These are phyloP conservation scores for Habroteleia sp. DNA, from an alignment of 2,888 invertebrate species.

Conservation along the genomic window DNA sequence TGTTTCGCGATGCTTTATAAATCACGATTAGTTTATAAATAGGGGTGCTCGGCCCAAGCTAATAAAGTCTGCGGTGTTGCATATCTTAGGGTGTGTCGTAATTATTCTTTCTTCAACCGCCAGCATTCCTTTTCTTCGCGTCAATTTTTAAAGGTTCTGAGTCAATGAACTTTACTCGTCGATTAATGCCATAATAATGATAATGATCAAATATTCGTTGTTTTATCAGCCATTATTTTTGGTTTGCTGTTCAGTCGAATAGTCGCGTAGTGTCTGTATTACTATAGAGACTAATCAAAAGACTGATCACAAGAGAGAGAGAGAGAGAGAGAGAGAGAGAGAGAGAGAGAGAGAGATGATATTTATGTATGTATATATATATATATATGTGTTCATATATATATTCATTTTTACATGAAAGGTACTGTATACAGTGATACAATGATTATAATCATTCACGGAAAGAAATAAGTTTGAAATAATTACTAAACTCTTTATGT, in stretches of 20 bases:
- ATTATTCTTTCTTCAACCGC: constrained; percentile 59
- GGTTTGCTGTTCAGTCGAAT: constrained; percentile 1
- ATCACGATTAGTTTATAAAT: constrained; percentile 79
- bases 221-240: constrained; percentile 6
- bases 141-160: constrained; percentile 44
- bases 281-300: no score
- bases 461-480: no score
- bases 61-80: constrained; percentile 68
- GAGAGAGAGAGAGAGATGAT: no score
- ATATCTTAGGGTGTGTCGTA: constrained; percentile 55
- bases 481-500: no score
- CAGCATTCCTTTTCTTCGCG: constrained; percentile 26
- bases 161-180: constrained; percentile 6
- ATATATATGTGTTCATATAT: no score
- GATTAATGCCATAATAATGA: constrained; percentile 15
- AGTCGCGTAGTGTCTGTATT: no score
- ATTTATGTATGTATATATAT: no score
- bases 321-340: no score
- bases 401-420: no score
- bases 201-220: constrained; percentile 7
- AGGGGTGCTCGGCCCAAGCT: constrained; percentile 62
- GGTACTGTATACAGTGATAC: no score
- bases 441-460: no score
- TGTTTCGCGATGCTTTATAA: constrained; percentile 76
- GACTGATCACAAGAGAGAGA: no score